Evolutionary conservation across 2,113 vertebrate genomes (phyloP).

Genomic region (Acinonyx jubatus): DNA sequence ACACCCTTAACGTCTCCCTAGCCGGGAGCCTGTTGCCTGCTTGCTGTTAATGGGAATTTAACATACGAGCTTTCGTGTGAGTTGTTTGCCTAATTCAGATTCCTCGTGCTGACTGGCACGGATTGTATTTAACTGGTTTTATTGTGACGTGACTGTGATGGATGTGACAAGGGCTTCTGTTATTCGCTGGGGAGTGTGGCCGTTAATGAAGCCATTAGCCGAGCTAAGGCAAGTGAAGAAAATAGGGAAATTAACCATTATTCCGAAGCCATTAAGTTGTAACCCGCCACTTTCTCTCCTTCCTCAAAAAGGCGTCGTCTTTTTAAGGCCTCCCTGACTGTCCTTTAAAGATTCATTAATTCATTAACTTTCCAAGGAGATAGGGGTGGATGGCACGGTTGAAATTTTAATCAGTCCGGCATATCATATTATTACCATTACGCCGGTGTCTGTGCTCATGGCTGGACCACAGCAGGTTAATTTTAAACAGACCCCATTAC

Average conservation of each 20-base stretch:
- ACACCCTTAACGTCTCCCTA: constrained; percentile 70
- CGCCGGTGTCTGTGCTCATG: constrained; percentile 82
- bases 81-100: constrained; percentile 83
- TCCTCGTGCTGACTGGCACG: constrained; percentile 78
- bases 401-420: constrained; percentile 87
- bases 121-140: constrained; percentile 90
- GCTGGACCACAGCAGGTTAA: constrained; percentile 82
- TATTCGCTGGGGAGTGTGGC: constrained; percentile 88
- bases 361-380: constrained; percentile 92
- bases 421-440: constrained; percentile 85
- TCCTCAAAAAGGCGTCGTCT: constrained; percentile 87
- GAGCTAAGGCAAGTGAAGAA: constrained; percentile 90
- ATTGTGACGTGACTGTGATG: constrained; percentile 91
- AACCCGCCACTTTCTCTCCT: constrained; percentile 90
- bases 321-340: constrained; percentile 86
- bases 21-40: constrained; percentile 76
- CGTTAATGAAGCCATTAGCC: constrained; percentile 94
- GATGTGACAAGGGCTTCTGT: constrained; percentile 89
- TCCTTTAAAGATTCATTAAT: constrained; percentile 93
- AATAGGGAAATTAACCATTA: constrained; percentile 92
- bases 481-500: constrained; percentile 85
- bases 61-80: constrained; percentile 77
- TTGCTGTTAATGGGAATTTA: constrained; percentile 78
- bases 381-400: constrained; percentile 81
- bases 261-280: constrained; percentile 92